Evolutionary conservation across 2,113 vertebrate species (phyloP).

Genomic region (Arizona elegans): DNA sequence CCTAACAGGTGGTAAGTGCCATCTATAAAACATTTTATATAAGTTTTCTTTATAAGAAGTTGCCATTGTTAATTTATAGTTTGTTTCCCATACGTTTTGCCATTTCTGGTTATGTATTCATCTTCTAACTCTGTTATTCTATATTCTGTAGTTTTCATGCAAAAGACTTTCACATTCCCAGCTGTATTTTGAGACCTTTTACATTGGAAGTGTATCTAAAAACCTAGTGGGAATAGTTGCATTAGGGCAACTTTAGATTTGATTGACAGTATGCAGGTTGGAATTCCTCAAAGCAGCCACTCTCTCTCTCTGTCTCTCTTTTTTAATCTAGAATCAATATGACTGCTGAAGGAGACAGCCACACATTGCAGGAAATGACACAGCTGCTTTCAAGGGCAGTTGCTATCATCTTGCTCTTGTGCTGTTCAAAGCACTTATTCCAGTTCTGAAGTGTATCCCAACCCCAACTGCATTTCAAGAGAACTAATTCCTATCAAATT

Average conservation of each 20-base stretch:
- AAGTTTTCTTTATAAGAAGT: no score
- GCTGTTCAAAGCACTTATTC: background rate
- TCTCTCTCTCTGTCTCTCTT: background rate
- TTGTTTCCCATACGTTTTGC: no score
- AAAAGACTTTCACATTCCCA: background rate
- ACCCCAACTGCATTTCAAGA: background rate
- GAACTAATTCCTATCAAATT: background rate
- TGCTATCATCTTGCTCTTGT: background rate
- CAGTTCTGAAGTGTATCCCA: background rate
- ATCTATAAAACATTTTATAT: no score
- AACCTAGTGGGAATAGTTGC: background rate
- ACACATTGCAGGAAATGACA: background rate
- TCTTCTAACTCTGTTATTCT: no score
- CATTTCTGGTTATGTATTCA: no score
- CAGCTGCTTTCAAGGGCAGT: background rate
- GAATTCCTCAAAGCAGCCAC: background rate
- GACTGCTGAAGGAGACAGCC: background rate
- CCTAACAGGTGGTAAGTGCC: no score
- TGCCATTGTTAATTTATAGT: no score
- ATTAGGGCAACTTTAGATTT: background rate
- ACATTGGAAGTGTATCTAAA: background rate
- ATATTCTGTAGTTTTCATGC: background rate
- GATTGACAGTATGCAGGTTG: background rate
- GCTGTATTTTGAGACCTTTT: background rate
- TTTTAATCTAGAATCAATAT: background rate